Conservation (phyloP, 2,888 invertebrate genomes). For the Camptogramma bilineatum region DNA sequence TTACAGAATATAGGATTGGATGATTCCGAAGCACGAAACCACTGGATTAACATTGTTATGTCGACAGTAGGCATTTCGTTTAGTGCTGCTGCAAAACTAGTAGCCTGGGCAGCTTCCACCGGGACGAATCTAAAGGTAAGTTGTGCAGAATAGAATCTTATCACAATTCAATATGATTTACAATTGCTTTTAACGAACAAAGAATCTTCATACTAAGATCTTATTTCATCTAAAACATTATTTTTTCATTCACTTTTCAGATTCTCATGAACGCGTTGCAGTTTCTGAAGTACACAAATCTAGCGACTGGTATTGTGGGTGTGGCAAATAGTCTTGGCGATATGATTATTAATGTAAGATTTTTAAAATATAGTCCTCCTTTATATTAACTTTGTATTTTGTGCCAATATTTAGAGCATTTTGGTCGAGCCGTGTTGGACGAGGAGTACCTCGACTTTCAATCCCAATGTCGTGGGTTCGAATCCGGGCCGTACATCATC, state of each 20-base stretch:
- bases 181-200: no score
- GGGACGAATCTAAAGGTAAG: conserved; percentile 57
- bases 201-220: no score
- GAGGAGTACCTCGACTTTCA: no score
- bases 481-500: no score
- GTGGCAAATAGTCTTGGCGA: conserved; percentile 50
- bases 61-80: conserved; percentile 70
- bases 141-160: no score
- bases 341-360: conserved; percentile 36
- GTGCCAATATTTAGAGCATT: no score
- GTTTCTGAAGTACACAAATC: conserved; percentile 48
- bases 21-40: conserved; percentile 39
- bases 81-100: conserved; percentile 65
- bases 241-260: conserved; percentile 35
- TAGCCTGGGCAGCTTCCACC: conserved; percentile 59
- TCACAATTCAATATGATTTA: no score
- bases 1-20: conserved; percentile 16
- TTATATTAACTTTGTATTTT: no score
- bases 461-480: no score
- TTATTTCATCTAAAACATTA: no score
- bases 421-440: no score
- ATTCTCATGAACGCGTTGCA: conserved; percentile 51
- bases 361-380: no score
- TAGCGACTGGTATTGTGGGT: conserved; percentile 49
- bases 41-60: conserved; percentile 74